Evolutionary conservation across 2,888 invertebrate species (phyloP), one percentile per base, ranked within the genome.

Genomic region (Drosophila sordidula): DNA sequence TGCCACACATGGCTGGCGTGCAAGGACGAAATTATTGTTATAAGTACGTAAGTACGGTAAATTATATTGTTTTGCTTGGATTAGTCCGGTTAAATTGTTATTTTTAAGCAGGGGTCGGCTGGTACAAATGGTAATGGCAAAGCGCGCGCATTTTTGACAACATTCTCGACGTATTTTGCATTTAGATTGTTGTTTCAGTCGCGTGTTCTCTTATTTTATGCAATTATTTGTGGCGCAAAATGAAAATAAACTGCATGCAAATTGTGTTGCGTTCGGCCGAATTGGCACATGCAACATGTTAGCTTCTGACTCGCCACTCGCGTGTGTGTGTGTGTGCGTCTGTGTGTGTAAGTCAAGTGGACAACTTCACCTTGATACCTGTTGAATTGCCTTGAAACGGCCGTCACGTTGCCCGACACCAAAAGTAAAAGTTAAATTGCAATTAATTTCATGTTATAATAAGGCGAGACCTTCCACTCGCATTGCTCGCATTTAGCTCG

Each of bases 361-460:
- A 54, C 63, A 80, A 74, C 66, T 70, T 65, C 69, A 76, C 87
- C 87, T 83, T 83, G 82, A 66, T 61, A 83, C 83, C 83, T 83
- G 83, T 83, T 83, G 83, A 67, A 66, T 75, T 63, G 72, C 81
- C 79, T 76, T 71, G 68, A 58, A 47, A 29, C 6, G 41, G 18
- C 34, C 14, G 4, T 38, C 36, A 22, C 34, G 16, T 29, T 34
- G 38, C 32, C 12, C 22, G 51, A 45, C 38, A 12, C 6, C 32
- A 14, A 54, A 59, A 51, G 36, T 38, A 41, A 62, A 57, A 58
- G 41, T 66, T 66, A 57, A 77, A 77, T 54, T 74, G 70, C 74
- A 77, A 77, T 82, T 82, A 82, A 80, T 85, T 86, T 67, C 61
- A 36, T 61, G 25, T 61, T 76, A 76, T 63, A 78, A 76, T 76